phyloP scores from a whole-genome alignment of 2,888 invertebrate species.

The Microctonus aethiopoides region DNA sequence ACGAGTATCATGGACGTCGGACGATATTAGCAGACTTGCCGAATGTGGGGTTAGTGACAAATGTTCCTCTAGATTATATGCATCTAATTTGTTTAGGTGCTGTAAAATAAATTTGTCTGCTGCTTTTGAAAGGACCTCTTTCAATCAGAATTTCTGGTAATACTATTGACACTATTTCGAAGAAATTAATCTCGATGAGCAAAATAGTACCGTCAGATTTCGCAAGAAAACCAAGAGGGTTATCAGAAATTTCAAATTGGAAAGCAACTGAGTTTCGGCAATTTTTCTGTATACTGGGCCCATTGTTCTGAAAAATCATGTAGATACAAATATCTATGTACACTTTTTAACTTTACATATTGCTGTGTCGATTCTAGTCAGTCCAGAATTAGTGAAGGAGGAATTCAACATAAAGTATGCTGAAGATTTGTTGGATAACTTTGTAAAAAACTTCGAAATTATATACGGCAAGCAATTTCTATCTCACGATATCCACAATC shows the following conservation, averaged over 20 bases:
- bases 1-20: no score
- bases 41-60: no score
- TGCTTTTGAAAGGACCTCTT: no score
- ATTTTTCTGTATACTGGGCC: slow-evolving; percentile 28
- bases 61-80: no score
- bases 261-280: slow-evolving; percentile 26
- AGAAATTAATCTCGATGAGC: no score
- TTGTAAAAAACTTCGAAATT: slow-evolving; percentile 6
- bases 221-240: slow-evolving; percentile 14
- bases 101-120: no score
- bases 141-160: no score
- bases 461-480: slow-evolving; percentile 15
- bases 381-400: neutral
- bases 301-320: neutral
- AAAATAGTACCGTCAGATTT: slow-evolving; percentile 9
- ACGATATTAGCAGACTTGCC: no score
- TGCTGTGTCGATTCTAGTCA: slow-evolving; percentile 17
- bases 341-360: slow-evolving; percentile 21
- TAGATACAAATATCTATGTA: neutral
- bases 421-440: slow-evolving; percentile 6
- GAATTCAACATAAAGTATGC: neutral
- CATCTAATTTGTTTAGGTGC: no score
- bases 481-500: slow-evolving; percentile 3
- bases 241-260: slow-evolving; percentile 14
- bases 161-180: no score